These are phyloP conservation scores for Lasioglossum baleicum DNA, from an alignment of 1,140 invertebrate species.

Conservation along the genomic window DNA sequence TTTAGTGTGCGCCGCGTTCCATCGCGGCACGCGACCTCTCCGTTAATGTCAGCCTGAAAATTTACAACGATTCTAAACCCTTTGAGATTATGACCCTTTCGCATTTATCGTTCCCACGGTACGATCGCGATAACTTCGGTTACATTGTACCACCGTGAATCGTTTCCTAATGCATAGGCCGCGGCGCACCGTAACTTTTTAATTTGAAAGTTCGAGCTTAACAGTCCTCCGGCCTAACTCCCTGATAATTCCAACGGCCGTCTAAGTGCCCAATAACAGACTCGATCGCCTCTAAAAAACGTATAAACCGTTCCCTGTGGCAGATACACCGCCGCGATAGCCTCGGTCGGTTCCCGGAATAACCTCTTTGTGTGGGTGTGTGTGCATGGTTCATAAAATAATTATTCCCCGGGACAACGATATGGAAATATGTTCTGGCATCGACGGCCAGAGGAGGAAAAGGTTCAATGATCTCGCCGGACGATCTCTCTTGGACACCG, in stretches of 20 bases:
- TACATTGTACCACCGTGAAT: slow-evolving; percentile 30
- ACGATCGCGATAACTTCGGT: slow-evolving; percentile 37
- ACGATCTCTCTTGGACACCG: not conserved
- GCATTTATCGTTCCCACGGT: slow-evolving; percentile 36
- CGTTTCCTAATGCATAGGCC: slow-evolving; percentile 27
- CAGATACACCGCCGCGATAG: slow-evolving; percentile 13
- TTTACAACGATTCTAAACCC: slow-evolving; percentile 46
- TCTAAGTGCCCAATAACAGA: not conserved
- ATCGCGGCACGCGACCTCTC: slow-evolving; percentile 38
- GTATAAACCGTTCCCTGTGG: not conserved
- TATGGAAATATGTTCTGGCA: not conserved
- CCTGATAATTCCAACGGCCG: slow-evolving; percentile 15
- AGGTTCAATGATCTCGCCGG: not conserved
- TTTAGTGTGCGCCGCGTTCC: slow-evolving; percentile 29
- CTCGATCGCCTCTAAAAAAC: not conserved
- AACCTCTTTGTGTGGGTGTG: not conserved
- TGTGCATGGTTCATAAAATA: not conserved
- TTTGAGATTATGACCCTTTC: slow-evolving; percentile 37
- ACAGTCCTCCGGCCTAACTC: not conserved
- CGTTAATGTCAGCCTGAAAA: slow-evolving; percentile 47
- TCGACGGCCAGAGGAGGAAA: not conserved
- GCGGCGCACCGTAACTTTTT: slow-evolving; percentile 19
- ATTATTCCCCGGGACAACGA: not conserved
- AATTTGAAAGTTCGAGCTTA: slow-evolving; percentile 29
- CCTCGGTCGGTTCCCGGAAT: slow-evolving; percentile 8